Percentiles rank a stretch among this genome's conserved stretches.
Conservation (phyloP, 92 coral and sea anemone species). For the Palythoa heliodiscus region DNA sequence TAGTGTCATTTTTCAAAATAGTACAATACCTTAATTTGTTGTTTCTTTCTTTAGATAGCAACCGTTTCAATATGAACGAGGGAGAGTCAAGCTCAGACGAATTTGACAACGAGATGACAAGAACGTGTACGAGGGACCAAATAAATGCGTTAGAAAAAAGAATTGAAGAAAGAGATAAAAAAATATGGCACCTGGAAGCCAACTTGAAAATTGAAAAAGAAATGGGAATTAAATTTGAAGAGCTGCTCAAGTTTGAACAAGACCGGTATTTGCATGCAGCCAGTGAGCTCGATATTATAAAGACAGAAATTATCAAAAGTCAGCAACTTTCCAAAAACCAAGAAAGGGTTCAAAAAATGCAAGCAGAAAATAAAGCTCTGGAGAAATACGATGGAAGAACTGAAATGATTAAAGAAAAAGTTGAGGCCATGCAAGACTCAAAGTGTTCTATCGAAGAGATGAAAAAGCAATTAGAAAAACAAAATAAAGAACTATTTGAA, state of each 20-base stretch:
- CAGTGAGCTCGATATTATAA: slow-evolving; percentile 29
- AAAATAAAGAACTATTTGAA: slow-evolving; percentile 3
- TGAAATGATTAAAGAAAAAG: slow-evolving; percentile 20
- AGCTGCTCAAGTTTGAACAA: slow-evolving; percentile 58
- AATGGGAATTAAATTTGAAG: slow-evolving; percentile 43
- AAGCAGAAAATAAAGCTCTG: slow-evolving; percentile 5
- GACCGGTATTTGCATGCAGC: slow-evolving; percentile 31
- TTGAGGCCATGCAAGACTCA: neutral
- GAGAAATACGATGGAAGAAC: slow-evolving; percentile 14
- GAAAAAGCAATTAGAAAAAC: slow-evolving; percentile 18
- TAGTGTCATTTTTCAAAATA: too few species aligned
- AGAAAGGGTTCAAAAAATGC: neutral
- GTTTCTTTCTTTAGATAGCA: neutral
- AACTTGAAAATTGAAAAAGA: slow-evolving; percentile 65
- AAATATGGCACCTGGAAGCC: slow-evolving; percentile 61
- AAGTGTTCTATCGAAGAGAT: slow-evolving; percentile 16
- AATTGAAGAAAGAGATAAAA: slow-evolving; percentile 54
- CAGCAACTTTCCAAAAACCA: slow-evolving; percentile 13
- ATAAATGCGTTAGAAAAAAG: slow-evolving; percentile 19
- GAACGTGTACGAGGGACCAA: neutral
- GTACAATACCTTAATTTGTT: too few species aligned
- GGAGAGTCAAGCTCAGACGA: neutral
- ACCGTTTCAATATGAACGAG: neutral
- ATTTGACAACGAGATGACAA: neutral
- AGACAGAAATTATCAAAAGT: neutral